phyloP scores from a whole-genome alignment of 2,797 vertebrate genomes.

The Lophotriccus pileatus region DNA sequence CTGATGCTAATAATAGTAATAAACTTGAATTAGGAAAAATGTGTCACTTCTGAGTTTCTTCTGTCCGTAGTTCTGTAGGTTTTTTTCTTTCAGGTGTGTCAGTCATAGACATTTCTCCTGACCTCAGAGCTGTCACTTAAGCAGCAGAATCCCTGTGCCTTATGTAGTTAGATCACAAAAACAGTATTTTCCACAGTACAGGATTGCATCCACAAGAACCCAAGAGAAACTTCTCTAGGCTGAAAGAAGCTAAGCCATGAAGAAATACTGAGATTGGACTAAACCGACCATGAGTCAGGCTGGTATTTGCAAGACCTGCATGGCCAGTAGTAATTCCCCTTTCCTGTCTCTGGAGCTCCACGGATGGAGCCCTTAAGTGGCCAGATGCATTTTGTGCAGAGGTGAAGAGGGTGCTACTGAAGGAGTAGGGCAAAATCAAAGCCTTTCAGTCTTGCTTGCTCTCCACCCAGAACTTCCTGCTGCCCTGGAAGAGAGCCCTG shows the following conservation, averaged over 20 bases:
- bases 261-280: background rate
- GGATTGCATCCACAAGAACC: background rate
- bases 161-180: background rate
- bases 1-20: background rate
- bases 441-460: background rate
- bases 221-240: background rate
- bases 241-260: background rate
- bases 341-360: background rate
- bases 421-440: background rate
- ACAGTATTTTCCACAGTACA: background rate
- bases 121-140: background rate
- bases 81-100: background rate
- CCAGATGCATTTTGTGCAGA: background rate
- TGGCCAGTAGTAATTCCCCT: background rate
- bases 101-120: background rate
- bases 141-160: background rate
- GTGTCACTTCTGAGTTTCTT: background rate
- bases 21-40: background rate
- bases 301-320: background rate
- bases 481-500: background rate
- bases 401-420: background rate
- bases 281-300: background rate
- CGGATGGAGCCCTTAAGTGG: fast-evolving
- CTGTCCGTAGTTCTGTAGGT: background rate
- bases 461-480: background rate